Percentiles rank a stretch among this genome's conserved stretches.
These are phyloP conservation scores for Todiramphus chloris DNA, from an alignment of 2,113 vertebrate genomes.

Conservation along the genomic window DNA sequence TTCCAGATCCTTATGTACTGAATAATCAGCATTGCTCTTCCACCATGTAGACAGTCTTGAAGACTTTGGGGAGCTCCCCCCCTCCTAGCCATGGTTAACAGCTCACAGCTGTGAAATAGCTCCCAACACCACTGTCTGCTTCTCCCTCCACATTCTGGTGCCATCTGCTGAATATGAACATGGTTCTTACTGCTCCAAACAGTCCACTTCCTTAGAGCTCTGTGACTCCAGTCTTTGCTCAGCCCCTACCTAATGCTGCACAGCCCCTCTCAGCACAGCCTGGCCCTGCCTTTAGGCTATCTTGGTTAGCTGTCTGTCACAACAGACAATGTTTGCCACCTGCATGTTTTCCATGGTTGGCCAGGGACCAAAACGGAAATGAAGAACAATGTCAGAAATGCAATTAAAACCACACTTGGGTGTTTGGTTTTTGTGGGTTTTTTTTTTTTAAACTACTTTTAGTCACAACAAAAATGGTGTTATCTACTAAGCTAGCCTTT, in stretches of 20 bases:
- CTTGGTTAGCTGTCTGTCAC: not conserved
- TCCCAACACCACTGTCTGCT: not conserved
- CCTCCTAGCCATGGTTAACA: not conserved
- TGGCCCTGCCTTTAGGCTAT: not conserved
- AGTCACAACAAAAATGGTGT: not conserved
- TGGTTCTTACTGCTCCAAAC: rapidly evolving
- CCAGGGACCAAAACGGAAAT: not conserved
- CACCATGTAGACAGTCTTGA: not conserved
- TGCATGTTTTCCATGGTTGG: not conserved
- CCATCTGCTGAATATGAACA: rapidly evolving
- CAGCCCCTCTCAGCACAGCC: not conserved
- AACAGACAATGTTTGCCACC: not conserved
- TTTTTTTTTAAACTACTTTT: not conserved
- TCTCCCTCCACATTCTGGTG: not conserved
- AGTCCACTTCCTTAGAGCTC: not conserved
- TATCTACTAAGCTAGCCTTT: not conserved
- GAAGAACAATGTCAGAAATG: not conserved
- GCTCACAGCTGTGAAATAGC: not conserved
- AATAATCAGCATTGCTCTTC: not conserved
- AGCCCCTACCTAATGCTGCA: not conserved
- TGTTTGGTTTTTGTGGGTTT: not conserved
- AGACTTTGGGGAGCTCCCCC: rapidly evolving
- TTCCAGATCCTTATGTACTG: not conserved
- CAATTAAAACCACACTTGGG: not conserved
- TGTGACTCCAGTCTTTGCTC: not conserved